Conservation (phyloP, 2,797 vertebrate genomes). For the Cynopterus sphinx region DNA sequence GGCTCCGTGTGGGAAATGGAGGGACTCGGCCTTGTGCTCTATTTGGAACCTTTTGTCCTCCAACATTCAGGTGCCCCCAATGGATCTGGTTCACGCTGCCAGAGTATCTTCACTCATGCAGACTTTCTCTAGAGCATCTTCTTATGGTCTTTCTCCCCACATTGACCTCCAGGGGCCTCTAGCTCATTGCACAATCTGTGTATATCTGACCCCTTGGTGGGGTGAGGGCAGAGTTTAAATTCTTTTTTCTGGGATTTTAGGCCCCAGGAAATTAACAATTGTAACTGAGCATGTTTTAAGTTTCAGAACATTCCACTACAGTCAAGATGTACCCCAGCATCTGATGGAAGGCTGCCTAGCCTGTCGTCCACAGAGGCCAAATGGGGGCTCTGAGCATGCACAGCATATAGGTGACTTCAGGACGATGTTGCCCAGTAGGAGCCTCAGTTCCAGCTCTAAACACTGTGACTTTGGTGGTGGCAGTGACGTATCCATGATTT, state of each 20-base stretch:
- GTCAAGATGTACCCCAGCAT: neutral
- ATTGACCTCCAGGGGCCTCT: neutral
- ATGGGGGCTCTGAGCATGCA: neutral
- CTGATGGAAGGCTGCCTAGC: neutral
- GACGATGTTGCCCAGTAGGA: neutral
- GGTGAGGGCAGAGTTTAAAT: neutral
- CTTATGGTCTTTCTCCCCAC: conserved; percentile 7
- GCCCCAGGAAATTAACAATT: neutral
- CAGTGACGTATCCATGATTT: neutral
- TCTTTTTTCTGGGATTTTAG: neutral
- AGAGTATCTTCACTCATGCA: neutral
- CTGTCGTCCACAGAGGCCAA: neutral
- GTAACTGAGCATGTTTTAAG: neutral
- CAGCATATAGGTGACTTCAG: neutral
- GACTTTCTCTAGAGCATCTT: neutral
- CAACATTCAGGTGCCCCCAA: neutral
- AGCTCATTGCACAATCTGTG: neutral
- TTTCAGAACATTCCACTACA: neutral
- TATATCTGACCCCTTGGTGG: neutral
- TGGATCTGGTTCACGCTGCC: neutral
- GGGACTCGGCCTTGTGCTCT: neutral
- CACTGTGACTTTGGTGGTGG: neutral
- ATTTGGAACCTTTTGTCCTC: neutral
- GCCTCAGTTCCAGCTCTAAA: neutral
- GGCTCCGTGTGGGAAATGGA: neutral